Evolutionary conservation across 2,113 vertebrate genomes (phyloP).

Genomic region (Ahaetulla prasina): DNA sequence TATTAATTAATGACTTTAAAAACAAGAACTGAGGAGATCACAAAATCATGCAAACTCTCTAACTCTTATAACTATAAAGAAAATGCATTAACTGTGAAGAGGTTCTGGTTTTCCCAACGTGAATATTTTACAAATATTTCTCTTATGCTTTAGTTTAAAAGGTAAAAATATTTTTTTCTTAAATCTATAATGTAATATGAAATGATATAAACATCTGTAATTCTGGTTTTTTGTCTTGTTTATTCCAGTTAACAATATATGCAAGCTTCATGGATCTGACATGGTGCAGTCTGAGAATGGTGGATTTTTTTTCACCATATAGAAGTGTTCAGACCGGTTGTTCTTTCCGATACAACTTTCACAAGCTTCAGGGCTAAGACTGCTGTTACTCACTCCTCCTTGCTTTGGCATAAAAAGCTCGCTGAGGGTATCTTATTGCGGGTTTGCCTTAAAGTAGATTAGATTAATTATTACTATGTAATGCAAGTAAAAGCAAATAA

Average conservation of each 20-base stretch:
- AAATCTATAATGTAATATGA: neutral
- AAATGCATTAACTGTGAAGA: neutral
- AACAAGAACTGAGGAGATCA: neutral
- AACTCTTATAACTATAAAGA: neutral
- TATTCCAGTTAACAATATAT: conserved; percentile 89
- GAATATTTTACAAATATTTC: neutral
- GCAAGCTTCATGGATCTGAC: conserved; percentile 68
- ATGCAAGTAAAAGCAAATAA: conserved; percentile 78
- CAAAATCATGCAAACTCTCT: neutral
- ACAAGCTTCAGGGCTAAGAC: conserved; percentile 77
- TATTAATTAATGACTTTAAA: neutral
- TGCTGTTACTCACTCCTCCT: conserved; percentile 73
- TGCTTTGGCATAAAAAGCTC: conserved; percentile 78
- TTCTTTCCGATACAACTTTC: conserved; percentile 69
- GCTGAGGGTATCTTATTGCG: conserved; percentile 71
- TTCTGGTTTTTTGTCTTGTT: conserved; percentile 45
- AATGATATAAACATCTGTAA: neutral
- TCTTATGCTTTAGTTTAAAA: neutral
- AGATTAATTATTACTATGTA: conserved; percentile 83
- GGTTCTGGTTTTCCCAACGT: neutral
- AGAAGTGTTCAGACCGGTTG: conserved; percentile 66
- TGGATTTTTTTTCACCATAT: conserved; percentile 71
- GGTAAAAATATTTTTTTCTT: neutral
- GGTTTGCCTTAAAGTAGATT: conserved; percentile 81
- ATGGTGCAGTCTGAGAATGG: conserved; percentile 73